Evolutionary conservation across 2,797 vertebrate genomes (phyloP).

Genomic region (Eupleurogrammus muticus): DNA sequence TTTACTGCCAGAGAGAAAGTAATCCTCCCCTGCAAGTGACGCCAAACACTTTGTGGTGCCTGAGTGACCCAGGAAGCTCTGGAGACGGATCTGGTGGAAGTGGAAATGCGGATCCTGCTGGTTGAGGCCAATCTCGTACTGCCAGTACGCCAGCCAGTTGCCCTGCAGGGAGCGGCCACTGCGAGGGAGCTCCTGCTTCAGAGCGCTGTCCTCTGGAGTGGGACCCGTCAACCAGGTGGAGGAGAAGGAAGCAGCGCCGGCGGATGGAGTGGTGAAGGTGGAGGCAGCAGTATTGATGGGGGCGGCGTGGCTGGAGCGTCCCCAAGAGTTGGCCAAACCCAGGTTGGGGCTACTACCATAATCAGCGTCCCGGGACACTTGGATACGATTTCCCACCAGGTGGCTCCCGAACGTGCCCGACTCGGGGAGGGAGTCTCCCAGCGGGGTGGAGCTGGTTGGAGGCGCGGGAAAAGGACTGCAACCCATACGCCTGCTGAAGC

Average conservation of each 20-base stretch:
- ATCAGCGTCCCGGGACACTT: slow-evolving; percentile 87
- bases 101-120: slow-evolving; percentile 95
- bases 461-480: slow-evolving; percentile 77
- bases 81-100: slow-evolving; percentile 98
- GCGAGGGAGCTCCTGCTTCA: slow-evolving; percentile 94
- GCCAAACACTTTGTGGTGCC: slow-evolving; percentile 93
- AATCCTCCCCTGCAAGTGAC: slow-evolving; percentile 91
- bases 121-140: slow-evolving; percentile 96
- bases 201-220: slow-evolving; percentile 84
- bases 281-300: slow-evolving; percentile 64
- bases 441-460: slow-evolving; percentile 60
- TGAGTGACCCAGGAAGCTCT: slow-evolving; percentile 93
- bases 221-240: slow-evolving; percentile 79
- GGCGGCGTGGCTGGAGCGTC: slow-evolving; percentile 64
- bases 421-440: slow-evolving; percentile 77
- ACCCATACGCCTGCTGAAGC: slow-evolving; percentile 54
- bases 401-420: slow-evolving; percentile 97
- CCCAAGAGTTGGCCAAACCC: slow-evolving; percentile 79
- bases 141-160: slow-evolving; percentile 99
- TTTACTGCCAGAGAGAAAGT: slow-evolving; percentile 97
- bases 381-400: slow-evolving; percentile 97
- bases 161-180: slow-evolving; percentile 92
- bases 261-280: slow-evolving; percentile 64
- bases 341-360: slow-evolving; percentile 76
- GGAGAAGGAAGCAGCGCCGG: slow-evolving; percentile 60